These are phyloP conservation scores for Trachelus iudaicus DNA, from an alignment of 2,888 invertebrate genomes.

Conservation along the genomic window DNA sequence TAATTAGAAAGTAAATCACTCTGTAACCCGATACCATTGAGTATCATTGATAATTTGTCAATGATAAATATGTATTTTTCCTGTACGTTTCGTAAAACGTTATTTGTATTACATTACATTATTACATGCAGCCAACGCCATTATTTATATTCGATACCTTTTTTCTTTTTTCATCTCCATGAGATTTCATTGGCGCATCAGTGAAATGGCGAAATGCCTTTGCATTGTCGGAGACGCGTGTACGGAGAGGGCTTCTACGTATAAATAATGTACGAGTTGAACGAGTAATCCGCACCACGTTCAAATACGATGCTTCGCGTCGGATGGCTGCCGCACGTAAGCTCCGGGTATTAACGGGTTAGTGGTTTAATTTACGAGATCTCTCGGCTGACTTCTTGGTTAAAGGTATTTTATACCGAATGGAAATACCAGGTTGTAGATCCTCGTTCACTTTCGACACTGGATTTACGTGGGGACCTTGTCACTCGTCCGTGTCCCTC, in stretches of 20 bases:
- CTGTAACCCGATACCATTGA: not conserved
- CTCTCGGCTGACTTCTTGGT: not conserved
- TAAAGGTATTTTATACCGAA: not conserved
- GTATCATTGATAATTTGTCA: not conserved
- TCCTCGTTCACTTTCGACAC: not conserved
- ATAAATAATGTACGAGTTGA: not conserved
- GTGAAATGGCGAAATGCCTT: not conserved
- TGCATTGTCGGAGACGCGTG: not conserved
- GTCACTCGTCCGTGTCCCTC: not conserved
- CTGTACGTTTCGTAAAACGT: not conserved
- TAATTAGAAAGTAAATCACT: not conserved
- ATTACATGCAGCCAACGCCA: too few relatives aligned
- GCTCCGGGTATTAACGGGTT: not conserved
- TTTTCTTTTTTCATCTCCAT: too few relatives aligned
- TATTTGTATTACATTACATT: not conserved
- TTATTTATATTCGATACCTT: too few relatives aligned
- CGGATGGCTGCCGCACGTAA: not conserved
- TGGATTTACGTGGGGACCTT: not conserved
- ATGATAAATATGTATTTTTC: not conserved
- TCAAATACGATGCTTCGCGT: not conserved
- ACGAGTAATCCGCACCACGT: not conserved
- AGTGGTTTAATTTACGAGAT: not conserved
- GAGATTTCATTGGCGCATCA: fast-evolving
- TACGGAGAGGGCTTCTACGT: not conserved
- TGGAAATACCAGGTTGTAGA: not conserved